These are phyloP conservation scores for Druon quercuslanigerum DNA, from an alignment of 1,140 invertebrate species.

Conservation along the genomic window DNA sequence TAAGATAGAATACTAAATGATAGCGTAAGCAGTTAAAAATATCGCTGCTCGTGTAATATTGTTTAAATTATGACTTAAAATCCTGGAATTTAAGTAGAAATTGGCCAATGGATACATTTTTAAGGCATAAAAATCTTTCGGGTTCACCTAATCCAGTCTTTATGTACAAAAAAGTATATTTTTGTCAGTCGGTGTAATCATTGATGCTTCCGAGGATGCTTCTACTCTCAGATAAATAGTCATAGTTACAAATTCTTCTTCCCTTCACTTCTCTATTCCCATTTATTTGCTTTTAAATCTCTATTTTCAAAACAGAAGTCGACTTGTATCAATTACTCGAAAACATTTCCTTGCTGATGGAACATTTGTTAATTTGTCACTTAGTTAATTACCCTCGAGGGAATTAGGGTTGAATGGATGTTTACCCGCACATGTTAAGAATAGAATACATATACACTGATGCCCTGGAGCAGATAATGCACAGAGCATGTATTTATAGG, in stretches of 20 bases:
- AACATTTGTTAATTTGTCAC: conserved; percentile 17
- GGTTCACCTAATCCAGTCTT: no score
- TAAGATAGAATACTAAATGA: no score
- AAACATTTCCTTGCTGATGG: not conserved
- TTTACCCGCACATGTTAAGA: not conserved
- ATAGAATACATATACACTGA: not conserved
- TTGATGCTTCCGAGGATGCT: not conserved
- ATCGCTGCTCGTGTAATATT: no score
- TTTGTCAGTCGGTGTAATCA: not conserved
- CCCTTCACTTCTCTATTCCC: not conserved
- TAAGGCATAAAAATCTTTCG: no score
- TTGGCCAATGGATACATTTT: no score
- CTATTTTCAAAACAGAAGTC: no score
- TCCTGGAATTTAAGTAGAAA: no score
- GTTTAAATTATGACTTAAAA: no score
- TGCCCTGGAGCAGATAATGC: conserved; percentile 8
- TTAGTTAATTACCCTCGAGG: not conserved
- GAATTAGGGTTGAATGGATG: conserved; percentile 5
- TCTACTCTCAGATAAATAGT: not conserved
- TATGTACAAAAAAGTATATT: no score
- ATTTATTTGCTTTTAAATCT: no score
- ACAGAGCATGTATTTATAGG: conserved; percentile 6
- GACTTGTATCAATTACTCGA: not conserved
- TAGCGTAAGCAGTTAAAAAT: no score
- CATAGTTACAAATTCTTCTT: not conserved